A percentile compares a stretch with the other conserved stretches of the same genome.
These are phyloP conservation scores for Mythimna albipuncta DNA, from an alignment of 2,888 invertebrate genomes.

Conservation along the genomic window DNA sequence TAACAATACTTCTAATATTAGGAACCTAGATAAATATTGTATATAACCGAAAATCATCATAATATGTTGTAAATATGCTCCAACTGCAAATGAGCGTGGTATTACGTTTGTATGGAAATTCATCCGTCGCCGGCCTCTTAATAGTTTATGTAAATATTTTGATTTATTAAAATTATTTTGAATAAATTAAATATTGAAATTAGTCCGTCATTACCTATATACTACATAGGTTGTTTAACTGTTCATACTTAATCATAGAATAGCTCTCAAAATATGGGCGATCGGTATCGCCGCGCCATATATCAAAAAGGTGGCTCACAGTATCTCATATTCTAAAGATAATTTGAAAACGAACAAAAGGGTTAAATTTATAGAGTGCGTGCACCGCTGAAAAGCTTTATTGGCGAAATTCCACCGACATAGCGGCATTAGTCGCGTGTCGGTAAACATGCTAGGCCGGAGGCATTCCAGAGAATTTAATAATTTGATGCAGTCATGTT, in stretches of 20 bases:
- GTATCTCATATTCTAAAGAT: constrained; percentile 60
- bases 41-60: too few relatives aligned
- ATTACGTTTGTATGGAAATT: too few relatives aligned
- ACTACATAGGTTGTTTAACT: not conserved
- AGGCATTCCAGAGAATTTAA: constrained; percentile 23
- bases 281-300: constrained; percentile 47
- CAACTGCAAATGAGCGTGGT: too few relatives aligned
- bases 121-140: too few relatives aligned
- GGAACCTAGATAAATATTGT: too few relatives aligned
- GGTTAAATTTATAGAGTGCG: constrained; percentile 66
- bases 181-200: too few relatives aligned
- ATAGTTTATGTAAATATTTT: too few relatives aligned
- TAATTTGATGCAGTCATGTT: constrained; percentile 36
- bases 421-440: constrained; percentile 55
- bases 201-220: too few relatives aligned
- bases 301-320: constrained; percentile 55
- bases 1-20: too few relatives aligned
- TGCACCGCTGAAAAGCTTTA: constrained; percentile 57
- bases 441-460: constrained; percentile 44
- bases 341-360: constrained; percentile 66
- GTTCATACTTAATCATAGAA: constrained; percentile 19
- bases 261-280: constrained; percentile 23
- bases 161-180: too few relatives aligned
- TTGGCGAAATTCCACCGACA: constrained; percentile 54
- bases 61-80: too few relatives aligned